Evolutionary conservation across 2,888 invertebrate species (phyloP).

Genomic region (Ctena decussata): DNA sequence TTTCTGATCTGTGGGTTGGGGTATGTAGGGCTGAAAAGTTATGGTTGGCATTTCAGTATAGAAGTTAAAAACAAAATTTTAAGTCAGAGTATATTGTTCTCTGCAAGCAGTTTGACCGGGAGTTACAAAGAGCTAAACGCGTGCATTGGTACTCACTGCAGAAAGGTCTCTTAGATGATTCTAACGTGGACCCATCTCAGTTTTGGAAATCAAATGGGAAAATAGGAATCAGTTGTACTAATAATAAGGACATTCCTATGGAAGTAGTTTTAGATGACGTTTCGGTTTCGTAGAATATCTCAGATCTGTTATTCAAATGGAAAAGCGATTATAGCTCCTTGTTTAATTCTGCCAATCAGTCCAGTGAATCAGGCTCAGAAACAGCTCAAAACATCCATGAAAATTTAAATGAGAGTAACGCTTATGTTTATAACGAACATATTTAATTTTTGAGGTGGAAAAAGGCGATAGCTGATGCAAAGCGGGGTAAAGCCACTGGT

Average conservation of each 20-base stretch:
- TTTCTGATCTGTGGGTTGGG: conserved; percentile 15
- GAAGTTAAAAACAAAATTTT: not conserved
- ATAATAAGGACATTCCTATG: not conserved
- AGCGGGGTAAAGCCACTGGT: conserved; percentile 31
- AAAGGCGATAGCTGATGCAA: conserved; percentile 17
- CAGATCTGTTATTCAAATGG: not conserved
- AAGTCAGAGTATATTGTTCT: not conserved
- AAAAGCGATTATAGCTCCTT: not conserved
- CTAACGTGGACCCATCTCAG: not conserved
- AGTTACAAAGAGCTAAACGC: conserved; percentile 17
- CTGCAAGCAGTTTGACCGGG: conserved; percentile 30
- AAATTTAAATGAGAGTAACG: not conserved
- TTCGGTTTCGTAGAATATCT: not conserved
- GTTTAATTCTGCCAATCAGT: not conserved
- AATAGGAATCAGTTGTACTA: conserved; percentile 12
- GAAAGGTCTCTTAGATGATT: conserved; percentile 1
- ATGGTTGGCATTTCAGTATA: not conserved
- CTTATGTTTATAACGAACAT: conserved; percentile 2
- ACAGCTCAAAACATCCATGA: not conserved
- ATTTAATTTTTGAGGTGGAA: not conserved
- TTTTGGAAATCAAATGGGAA: conserved; percentile 15
- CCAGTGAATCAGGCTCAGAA: not conserved
- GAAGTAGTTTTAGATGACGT: conserved; percentile 5
- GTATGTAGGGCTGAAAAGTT: conserved; percentile 12
- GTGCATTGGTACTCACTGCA: not conserved